Evolutionary conservation across 2,888 invertebrate species (phyloP).

Genomic region (Ceratothoa steindachneri): DNA sequence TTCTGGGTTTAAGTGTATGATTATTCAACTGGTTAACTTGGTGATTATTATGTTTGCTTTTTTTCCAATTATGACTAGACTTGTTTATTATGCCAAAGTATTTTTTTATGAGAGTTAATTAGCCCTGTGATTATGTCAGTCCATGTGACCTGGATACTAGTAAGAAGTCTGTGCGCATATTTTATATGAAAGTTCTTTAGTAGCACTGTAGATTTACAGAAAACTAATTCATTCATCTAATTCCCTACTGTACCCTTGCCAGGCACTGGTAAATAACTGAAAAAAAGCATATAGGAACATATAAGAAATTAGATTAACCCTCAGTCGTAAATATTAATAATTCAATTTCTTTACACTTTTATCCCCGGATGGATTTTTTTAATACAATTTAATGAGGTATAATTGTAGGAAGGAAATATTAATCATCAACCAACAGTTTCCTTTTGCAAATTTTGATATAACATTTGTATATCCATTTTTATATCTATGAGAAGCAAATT

Average conservation of each 20-base stretch:
- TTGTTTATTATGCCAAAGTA: too few species aligned
- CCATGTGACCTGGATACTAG: background rate
- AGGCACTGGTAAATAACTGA: background rate
- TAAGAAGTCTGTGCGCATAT: background rate
- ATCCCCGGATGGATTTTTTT: background rate
- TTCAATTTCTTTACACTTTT: too few species aligned
- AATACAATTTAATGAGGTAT: background rate
- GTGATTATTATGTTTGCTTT: too few species aligned
- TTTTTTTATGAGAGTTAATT: too few species aligned
- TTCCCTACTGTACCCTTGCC: background rate
- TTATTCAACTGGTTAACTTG: too few species aligned
- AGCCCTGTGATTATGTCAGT: background rate
- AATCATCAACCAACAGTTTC: background rate
- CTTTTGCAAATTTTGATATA: background rate
- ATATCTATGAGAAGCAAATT: background rate
- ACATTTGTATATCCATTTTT: background rate
- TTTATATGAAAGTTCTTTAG: background rate
- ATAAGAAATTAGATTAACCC: background rate
- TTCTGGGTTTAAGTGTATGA: too few species aligned
- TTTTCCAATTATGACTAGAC: too few species aligned
- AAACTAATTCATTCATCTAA: too few species aligned
- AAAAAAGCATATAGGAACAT: background rate
- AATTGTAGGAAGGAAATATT: background rate
- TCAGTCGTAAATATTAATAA: background rate
- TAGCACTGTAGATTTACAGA: too few species aligned